Evolutionary conservation across 1,140 invertebrate species (phyloP), one percentile per base, ranked within the genome.

Genomic region (Temnothorax nylanderi): DNA sequence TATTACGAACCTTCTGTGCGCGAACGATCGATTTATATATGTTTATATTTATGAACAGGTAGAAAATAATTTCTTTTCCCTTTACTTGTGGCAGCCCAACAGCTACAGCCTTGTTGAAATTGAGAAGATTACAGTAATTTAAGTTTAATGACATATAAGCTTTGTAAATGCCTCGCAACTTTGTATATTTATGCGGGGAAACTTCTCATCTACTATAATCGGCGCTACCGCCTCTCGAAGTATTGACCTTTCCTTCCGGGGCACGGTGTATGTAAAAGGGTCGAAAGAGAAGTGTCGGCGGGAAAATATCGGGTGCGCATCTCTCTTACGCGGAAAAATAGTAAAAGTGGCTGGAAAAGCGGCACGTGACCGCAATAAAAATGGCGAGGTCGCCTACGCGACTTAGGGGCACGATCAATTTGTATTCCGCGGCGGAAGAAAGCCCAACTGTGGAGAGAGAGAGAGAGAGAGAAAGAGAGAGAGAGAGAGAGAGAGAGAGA

Each of bases 311-410:
- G 51, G 54, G n/a, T 16, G 77, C 41, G 54, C 67, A 47, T 82
- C 80, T 60, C 41, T 21, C 41, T 60, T 60, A 74, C 67, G 80
- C 54, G 69, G 26, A 32, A 74, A 84, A 84, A 60, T 74, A 74
- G 80, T 84, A 74, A 84, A 74, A 84, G 54, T 60, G 80, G 8
- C 69, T 72, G 37, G 65, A 82, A 69, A 72, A 82, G 54, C 37
- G 51, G 54, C 80, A 84, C 44, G 67, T 84, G 80, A 84, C 54
- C 26, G 67, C 69, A 84, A 84, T 84, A 74, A 84, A 56, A 74
- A n/a, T 26, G 41, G 60, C 18, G 54, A 41, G 67, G 41, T 10
- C 54, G 69, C 80, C 69, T 60, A 74, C 69, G 41, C 54, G 80
- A 60, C 51, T 65, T 74, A 47, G 34, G 8, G 18, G 16, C 16